Evolutionary conservation across 2,113 vertebrate genomes (phyloP).

Genomic region (Hystrix cristata): DNA sequence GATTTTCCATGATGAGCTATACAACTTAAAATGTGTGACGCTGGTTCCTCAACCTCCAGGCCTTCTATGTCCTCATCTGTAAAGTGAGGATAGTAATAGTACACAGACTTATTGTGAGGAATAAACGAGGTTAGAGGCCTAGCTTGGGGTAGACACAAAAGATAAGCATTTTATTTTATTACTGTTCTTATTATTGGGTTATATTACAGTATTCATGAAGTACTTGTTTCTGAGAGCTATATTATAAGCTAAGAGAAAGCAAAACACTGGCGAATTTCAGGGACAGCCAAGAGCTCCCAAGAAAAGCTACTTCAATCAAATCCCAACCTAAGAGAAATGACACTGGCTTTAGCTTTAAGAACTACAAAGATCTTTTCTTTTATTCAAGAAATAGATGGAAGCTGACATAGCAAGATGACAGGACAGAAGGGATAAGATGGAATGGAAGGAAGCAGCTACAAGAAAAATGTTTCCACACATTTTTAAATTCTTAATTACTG

Average conservation of each 20-base stretch:
- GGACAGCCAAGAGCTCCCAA: slow-evolving; percentile 27
- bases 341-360: slow-evolving; percentile 3
- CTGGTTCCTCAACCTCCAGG: background rate
- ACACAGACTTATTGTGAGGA: background rate
- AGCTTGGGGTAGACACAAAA: background rate
- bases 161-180: background rate
- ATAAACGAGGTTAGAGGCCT: slow-evolving; percentile 14
- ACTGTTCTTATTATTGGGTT: background rate
- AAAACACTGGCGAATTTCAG: slow-evolving; percentile 6
- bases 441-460: slow-evolving; percentile 65
- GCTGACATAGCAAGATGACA: background rate
- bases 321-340: background rate
- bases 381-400: slow-evolving; percentile 54
- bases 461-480: slow-evolving; percentile 44
- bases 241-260: background rate
- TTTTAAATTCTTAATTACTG: slow-evolving; percentile 61
- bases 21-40: background rate
- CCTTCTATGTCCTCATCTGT: slow-evolving; percentile 7
- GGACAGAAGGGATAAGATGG: slow-evolving; percentile 52
- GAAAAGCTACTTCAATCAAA: slow-evolving; percentile 62
- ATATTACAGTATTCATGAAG: background rate
- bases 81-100: background rate
- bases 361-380: slow-evolving; percentile 67
- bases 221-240: slow-evolving; percentile 1
- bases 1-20: background rate